These are phyloP conservation scores for Ctenodactylus gundi DNA, from an alignment of 2,113 vertebrate species.

Conservation along the genomic window DNA sequence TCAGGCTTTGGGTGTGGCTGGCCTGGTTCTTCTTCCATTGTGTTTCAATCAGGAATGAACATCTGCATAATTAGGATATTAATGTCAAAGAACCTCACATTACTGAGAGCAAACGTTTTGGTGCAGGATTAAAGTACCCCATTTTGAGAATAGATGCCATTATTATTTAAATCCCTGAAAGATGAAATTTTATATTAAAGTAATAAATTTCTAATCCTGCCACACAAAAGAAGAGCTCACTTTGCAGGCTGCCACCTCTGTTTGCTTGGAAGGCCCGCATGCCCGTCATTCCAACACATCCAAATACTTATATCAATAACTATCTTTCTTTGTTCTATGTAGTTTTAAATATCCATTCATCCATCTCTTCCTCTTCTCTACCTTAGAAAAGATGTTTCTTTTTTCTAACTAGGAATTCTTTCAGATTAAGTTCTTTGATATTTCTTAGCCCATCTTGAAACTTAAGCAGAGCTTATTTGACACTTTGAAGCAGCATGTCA, in stretches of 20 bases:
- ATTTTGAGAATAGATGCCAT: neutral
- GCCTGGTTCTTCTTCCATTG: neutral
- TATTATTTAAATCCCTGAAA: constrained; percentile 46
- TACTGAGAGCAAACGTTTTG: neutral
- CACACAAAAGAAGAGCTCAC: neutral
- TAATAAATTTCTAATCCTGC: constrained; percentile 51
- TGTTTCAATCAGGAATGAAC: constrained; percentile 2
- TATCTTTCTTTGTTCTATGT: neutral
- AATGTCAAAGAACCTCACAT: constrained; percentile 29
- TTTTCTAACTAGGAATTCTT: constrained; percentile 21
- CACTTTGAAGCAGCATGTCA: neutral
- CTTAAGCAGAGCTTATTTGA: neutral
- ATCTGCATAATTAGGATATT: constrained; percentile 18
- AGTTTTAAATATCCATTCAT: neutral
- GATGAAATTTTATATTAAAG: constrained; percentile 56
- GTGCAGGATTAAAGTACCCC: neutral
- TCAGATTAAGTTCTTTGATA: neutral
- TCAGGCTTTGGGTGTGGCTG: neutral
- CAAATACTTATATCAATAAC: neutral
- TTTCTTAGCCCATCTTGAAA: neutral
- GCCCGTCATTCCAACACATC: neutral
- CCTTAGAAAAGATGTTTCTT: neutral
- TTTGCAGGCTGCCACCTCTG: neutral
- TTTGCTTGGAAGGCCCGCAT: neutral
- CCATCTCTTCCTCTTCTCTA: neutral